Percentiles rank a stretch among this genome's conserved stretches.
These are phyloP conservation scores for Tiliacea citrago DNA, from an alignment of 2,888 invertebrate species.

Conservation along the genomic window DNA sequence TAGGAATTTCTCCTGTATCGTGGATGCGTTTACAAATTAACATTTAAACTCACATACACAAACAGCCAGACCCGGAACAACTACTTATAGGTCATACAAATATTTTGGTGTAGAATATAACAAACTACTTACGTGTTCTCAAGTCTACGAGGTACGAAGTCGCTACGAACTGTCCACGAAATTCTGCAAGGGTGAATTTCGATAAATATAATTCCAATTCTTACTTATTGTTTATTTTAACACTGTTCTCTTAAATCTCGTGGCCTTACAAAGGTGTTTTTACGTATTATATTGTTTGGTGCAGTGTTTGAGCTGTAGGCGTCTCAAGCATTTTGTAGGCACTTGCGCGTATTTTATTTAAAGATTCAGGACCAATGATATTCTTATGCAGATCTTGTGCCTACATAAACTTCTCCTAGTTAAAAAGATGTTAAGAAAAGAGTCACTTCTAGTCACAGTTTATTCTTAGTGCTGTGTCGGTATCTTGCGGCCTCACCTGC, in stretches of 20 bases:
- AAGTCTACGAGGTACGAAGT: background rate
- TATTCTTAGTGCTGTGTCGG: background rate
- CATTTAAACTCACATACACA: too few relatives aligned
- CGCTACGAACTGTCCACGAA: background rate
- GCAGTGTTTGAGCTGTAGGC: background rate
- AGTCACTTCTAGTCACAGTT: slow-evolving; percentile 66
- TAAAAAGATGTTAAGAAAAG: background rate
- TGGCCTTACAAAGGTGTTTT: too few relatives aligned
- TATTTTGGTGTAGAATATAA: too few relatives aligned
- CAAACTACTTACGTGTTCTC: background rate
- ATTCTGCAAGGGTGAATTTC: background rate
- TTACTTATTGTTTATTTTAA: background rate
- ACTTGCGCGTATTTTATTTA: background rate
- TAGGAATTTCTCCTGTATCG: too few relatives aligned
- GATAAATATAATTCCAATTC: background rate
- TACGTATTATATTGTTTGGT: background rate
- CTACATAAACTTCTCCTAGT: background rate
- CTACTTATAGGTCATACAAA: too few relatives aligned
- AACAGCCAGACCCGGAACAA: too few relatives aligned
- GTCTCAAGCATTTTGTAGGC: background rate
- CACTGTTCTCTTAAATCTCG: background rate
- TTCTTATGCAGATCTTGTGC: background rate
- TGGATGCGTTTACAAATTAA: too few relatives aligned
- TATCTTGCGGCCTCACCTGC: slow-evolving; percentile 73
- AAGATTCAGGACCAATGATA: background rate